phyloP scores from a whole-genome alignment of 2,113 vertebrate genomes.

The Eira barbara region DNA sequence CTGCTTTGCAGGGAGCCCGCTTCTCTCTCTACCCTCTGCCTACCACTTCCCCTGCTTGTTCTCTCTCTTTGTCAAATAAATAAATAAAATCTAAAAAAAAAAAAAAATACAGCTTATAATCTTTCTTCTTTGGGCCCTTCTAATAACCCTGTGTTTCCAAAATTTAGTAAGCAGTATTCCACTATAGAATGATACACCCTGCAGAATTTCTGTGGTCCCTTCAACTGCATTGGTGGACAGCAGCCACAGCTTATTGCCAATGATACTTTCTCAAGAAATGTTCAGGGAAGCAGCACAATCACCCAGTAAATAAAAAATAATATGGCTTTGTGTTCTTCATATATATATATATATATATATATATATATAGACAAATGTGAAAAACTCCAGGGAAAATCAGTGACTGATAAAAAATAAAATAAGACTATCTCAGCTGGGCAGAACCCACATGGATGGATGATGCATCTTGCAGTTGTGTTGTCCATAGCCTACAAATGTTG shows the following conservation, averaged over 20 bases:
- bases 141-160: neutral
- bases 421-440: neutral
- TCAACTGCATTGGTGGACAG: neutral
- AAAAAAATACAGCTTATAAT: neutral
- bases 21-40: too few relatives aligned
- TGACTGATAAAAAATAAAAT: neutral
- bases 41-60: too few relatives aligned
- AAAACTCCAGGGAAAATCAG: neutral
- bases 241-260: neutral
- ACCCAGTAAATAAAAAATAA: neutral
- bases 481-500: neutral
- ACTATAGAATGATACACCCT: neutral
- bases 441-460: neutral
- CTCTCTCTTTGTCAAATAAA: too few relatives aligned
- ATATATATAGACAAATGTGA: too few relatives aligned
- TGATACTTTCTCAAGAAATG: neutral
- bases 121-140: neutral
- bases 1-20: too few relatives aligned
- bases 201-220: too few relatives aligned
- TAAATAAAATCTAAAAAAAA: neutral
- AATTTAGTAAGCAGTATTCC: neutral
- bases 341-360: too few relatives aligned
- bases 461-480: neutral
- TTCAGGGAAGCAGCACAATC: neutral
- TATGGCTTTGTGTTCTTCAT: neutral